Conservation (phyloP, 2,113 vertebrate genomes). For the Oplegnathus fasciatus region DNA sequence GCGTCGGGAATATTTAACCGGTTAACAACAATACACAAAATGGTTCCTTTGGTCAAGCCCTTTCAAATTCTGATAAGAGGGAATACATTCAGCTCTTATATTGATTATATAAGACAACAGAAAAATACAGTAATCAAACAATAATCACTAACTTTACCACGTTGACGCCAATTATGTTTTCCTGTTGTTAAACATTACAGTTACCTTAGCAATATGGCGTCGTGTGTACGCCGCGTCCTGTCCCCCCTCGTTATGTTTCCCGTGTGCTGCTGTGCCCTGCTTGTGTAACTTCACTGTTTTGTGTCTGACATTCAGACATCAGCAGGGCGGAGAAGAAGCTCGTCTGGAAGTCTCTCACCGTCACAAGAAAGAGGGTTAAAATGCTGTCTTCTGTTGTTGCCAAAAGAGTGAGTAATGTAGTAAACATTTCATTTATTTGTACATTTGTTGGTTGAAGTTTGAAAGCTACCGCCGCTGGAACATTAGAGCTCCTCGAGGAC, state of each 20-base stretch:
- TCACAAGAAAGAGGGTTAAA: neutral
- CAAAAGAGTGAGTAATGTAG: slow-evolving; percentile 72
- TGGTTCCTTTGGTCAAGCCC: slow-evolving; percentile 29
- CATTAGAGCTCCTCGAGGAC: neutral
- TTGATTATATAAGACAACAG: fast-evolving
- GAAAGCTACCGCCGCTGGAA: neutral
- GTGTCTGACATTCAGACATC: slow-evolving; percentile 25
- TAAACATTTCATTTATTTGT: neutral
- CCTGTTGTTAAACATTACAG: neutral
- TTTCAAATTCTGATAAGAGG: fast-evolving
- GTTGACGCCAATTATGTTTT: neutral
- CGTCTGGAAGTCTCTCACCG: neutral
- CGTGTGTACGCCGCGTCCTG: neutral
- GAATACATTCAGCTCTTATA: fast-evolving
- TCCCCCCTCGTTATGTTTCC: neutral
- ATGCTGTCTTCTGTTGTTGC: slow-evolving; percentile 70
- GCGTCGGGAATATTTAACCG: slow-evolving; percentile 30
- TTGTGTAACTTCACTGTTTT: slow-evolving; percentile 44
- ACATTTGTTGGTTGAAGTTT: neutral
- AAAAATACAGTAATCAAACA: neutral
- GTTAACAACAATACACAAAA: slow-evolving; percentile 29
- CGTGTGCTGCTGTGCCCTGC: slow-evolving; percentile 5
- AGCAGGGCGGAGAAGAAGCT: neutral
- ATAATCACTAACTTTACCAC: neutral
- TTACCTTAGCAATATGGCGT: neutral